Percentiles rank a stretch among this genome's conserved stretches.
Conservation (phyloP, 1,140 invertebrate genomes). For the Neotoxoptera formosana region DNA sequence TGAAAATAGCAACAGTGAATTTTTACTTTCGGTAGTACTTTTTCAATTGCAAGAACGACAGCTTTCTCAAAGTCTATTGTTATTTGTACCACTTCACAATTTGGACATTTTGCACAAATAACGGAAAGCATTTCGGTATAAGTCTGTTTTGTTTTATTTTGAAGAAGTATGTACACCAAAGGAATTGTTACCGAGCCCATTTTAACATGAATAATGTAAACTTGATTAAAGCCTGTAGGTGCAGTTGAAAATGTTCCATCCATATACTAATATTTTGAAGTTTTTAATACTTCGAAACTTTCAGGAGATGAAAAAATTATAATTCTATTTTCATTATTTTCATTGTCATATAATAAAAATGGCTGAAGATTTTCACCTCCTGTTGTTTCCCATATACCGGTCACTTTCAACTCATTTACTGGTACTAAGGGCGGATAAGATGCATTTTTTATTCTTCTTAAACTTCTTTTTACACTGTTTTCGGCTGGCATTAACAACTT, state of each 20-base stretch:
- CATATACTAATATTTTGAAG: neutral
- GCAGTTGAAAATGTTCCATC: neutral
- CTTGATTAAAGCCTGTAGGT: neutral
- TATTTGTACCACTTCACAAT: neutral
- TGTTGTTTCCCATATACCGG: neutral
- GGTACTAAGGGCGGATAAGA: neutral
- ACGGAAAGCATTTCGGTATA: no score
- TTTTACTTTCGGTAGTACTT: neutral
- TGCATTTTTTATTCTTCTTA: neutral
- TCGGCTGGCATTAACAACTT: neutral
- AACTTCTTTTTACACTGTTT: neutral
- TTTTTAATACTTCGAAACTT: neutral
- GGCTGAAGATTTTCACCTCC: neutral
- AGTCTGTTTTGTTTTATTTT: no score
- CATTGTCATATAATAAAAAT: neutral
- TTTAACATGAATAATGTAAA: neutral
- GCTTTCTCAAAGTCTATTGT: conserved; percentile 9
- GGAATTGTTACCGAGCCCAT: neutral
- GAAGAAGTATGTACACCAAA: neutral
- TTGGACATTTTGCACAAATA: no score
- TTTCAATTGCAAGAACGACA: neutral
- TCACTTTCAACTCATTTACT: neutral
- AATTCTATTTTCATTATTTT: neutral
- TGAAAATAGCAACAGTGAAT: neutral
- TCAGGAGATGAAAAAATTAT: neutral